Base-by-base conservation (phyloP, 2,113 vertebrate species). In the Coracopsis vasa region DNA sequence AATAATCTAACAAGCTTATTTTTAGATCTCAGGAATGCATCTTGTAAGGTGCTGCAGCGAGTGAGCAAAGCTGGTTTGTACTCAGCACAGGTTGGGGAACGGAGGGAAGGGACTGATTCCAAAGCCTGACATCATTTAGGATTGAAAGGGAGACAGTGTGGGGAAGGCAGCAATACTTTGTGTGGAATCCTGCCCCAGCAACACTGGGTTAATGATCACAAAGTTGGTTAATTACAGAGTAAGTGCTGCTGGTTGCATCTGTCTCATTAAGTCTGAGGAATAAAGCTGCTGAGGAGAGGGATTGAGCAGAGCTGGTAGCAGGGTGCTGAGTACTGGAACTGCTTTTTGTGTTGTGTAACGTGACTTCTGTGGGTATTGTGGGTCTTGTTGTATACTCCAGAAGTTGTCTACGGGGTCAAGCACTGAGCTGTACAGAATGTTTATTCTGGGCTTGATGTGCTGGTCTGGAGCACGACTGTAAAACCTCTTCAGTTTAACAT, bases 1-100 rank as follows among this genome's bases (percentile, higher is more conserved):
- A 95, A 93, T 96, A 96, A 92, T 92, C 72, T 94, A 97, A 95
- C 86, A 88, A 95, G 94, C 94, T 94, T 96, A 96, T 96, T 97
- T 96, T 95, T 97, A 96, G 90, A 91, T 86, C 83, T 91, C 44
- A 10, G 66, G 42, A 84, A 85, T 48, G 17, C 66, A 12, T 95
- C 94, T 93, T 45, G 62, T 17, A 86, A 94, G 88, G 70, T 74
- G 80, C 60, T 84, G 69, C 90, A 74, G 86, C 9, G 70, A 95
- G 80, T 35, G 82, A 90, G 92, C 73, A 92, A 94, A 94, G 86
- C n/a, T 79, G 88, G 90, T 81, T 88, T 86, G 90, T 83, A 88
- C 60, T 47, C 44, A 7, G 72, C 1, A 2, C 61, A 44, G 15
- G 7, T 0, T 73, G 67, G 54, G 95, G 90, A 94, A 79, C 2